A percentile compares a stretch with the other conserved stretches of the same genome.
These are phyloP conservation scores for Acrocephalus scirpaceus DNA, from an alignment of 2,797 vertebrate species.

Conservation along the genomic window DNA sequence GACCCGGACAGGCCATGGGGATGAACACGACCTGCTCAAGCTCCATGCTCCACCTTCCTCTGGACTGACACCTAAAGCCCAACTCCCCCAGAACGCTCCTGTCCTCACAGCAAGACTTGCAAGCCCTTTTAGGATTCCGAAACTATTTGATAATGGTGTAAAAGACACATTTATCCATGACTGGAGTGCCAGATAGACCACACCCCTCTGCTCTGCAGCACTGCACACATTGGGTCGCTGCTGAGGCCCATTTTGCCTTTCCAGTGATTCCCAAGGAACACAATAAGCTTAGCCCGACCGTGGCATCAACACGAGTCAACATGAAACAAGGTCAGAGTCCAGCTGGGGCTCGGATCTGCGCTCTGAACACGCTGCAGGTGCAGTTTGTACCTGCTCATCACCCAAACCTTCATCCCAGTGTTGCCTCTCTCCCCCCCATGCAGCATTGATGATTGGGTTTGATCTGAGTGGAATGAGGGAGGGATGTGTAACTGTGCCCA, in stretches of 20 bases:
- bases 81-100: not conserved
- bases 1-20: not conserved
- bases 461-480: not conserved
- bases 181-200: rapidly evolving
- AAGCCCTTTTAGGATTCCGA: not conserved
- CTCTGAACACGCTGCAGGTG: not conserved
- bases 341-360: not conserved
- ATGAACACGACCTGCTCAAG: not conserved
- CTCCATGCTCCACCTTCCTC: rapidly evolving
- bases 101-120: not conserved
- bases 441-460: not conserved
- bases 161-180: not conserved
- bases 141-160: not conserved
- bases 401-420: not conserved
- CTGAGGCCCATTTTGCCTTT: not conserved
- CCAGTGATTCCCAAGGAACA: not conserved
- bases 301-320: not conserved
- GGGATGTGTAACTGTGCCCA: not conserved
- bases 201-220: not conserved
- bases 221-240: rapidly evolving
- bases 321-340: not conserved
- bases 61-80: not conserved
- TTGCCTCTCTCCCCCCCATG: not conserved
- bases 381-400: not conserved
- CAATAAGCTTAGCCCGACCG: not conserved